These are phyloP conservation scores for Psammodynastes pulverulentus DNA, from an alignment of 2,113 vertebrate species.

Conservation along the genomic window DNA sequence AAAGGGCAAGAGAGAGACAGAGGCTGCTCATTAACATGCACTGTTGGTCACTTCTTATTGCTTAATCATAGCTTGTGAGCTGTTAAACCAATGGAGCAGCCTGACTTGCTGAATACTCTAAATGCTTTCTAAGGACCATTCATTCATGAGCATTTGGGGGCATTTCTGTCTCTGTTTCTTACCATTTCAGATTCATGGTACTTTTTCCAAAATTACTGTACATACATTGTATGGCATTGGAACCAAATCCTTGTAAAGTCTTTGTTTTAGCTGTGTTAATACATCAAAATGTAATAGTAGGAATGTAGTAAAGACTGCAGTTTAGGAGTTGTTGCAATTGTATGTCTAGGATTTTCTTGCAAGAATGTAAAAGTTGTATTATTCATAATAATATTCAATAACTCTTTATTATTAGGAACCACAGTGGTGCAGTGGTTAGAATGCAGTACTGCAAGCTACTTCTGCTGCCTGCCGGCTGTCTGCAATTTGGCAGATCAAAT, in stretches of 20 bases:
- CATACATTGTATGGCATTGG: not conserved
- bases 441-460: too few species aligned
- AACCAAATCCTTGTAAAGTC: rapidly evolving
- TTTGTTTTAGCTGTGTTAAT: not conserved
- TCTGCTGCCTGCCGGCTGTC: too few species aligned
- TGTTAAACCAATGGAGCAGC: not conserved
- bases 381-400: not conserved
- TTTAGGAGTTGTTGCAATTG: not conserved
- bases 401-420: not conserved
- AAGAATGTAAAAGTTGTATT: rapidly evolving
- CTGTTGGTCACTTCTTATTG: constrained; percentile 18
- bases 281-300: not conserved
- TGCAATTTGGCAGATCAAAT: too few species aligned
- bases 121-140: not conserved
- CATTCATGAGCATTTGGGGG: rapidly evolving
- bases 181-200: not conserved
- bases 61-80: constrained; percentile 14
- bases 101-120: not conserved
- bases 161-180: not conserved
- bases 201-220: not conserved
- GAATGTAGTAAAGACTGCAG: not conserved
- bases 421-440: too few species aligned
- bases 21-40: constrained; percentile 2
- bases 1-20: constrained; percentile 16
- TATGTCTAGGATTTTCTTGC: not conserved